Conservation (phyloP, 2,113 vertebrate genomes). For the Paradoxurus hermaphroditus region DNA sequence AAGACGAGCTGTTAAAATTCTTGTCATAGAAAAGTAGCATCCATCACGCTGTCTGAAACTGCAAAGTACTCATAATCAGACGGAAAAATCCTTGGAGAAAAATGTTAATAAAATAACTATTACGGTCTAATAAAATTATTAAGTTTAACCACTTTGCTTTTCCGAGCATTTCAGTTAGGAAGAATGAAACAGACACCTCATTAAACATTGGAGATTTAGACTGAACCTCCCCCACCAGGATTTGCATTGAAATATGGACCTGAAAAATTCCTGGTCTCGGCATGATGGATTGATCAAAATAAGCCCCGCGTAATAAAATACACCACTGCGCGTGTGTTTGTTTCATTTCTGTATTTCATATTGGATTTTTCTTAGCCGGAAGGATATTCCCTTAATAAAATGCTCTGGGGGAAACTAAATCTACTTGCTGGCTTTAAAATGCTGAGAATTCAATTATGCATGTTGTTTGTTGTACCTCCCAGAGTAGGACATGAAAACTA, state of each 20-base stretch:
- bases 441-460: neutral
- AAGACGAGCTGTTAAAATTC: constrained; percentile 99
- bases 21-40: constrained; percentile 98
- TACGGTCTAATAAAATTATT: constrained; percentile 84
- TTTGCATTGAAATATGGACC: constrained; percentile 76
- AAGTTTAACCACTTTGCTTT: constrained; percentile 79
- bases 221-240: constrained; percentile 61
- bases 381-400: constrained; percentile 73
- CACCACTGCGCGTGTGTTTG: neutral
- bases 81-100: constrained; percentile 91
- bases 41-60: constrained; percentile 97
- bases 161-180: constrained; percentile 79
- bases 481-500: neutral
- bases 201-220: constrained; percentile 67
- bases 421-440: constrained; percentile 24
- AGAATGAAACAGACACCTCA: constrained; percentile 77
- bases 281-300: constrained; percentile 72
- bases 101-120: constrained; percentile 90
- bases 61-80: constrained; percentile 96
- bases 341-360: constrained; percentile 53
- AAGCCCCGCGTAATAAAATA: constrained; percentile 72
- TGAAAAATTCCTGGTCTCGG: constrained; percentile 60
- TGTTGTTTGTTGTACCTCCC: neutral
- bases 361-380: constrained; percentile 65
- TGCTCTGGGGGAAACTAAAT: constrained; percentile 46